Conservation (phyloP, 2,113 vertebrate species). For the Ariopsis seemanni region DNA sequence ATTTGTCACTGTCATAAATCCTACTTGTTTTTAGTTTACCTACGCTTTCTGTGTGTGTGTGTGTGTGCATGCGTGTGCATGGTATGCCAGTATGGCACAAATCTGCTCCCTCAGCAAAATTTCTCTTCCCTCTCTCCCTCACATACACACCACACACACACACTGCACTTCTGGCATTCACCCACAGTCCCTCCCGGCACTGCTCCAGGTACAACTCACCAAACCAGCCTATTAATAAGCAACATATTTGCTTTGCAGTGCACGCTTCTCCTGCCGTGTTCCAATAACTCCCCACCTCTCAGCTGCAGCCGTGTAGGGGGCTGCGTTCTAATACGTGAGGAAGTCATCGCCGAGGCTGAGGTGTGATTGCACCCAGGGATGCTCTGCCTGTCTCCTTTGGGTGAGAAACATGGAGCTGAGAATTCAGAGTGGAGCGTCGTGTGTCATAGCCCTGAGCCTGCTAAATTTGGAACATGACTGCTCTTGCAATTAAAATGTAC, state of each 20-base stretch:
- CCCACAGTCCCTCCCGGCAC: conserved; percentile 58
- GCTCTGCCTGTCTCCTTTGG: conserved; percentile 67
- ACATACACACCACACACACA: conserved; percentile 45
- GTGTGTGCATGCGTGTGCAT: not conserved
- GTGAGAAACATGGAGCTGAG: conserved; percentile 66
- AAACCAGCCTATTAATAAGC: conserved; percentile 74
- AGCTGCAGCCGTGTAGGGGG: conserved; percentile 23
- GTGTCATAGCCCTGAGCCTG: conserved; percentile 58
- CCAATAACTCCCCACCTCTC: conserved; percentile 37
- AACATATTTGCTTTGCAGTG: conserved; percentile 77
- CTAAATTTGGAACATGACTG: conserved; percentile 52
- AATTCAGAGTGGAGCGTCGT: conserved; percentile 57
- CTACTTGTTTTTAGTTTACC: not conserved
- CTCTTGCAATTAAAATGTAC: conserved; percentile 58
- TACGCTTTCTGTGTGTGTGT: not conserved
- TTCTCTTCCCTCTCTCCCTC: conserved; percentile 23
- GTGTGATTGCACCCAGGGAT: conserved; percentile 68
- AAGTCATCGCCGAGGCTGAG: conserved; percentile 64
- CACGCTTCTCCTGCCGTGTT: conserved; percentile 41
- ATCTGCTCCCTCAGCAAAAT: conserved; percentile 75
- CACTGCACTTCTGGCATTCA: conserved; percentile 58
- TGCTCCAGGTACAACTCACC: conserved; percentile 72
- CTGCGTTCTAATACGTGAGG: conserved; percentile 57
- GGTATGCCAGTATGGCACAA: conserved; percentile 50
- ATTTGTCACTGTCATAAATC: not conserved